Evolutionary conservation across 2,888 invertebrate genomes (phyloP).

Genomic region (Hartigia nigra): DNA sequence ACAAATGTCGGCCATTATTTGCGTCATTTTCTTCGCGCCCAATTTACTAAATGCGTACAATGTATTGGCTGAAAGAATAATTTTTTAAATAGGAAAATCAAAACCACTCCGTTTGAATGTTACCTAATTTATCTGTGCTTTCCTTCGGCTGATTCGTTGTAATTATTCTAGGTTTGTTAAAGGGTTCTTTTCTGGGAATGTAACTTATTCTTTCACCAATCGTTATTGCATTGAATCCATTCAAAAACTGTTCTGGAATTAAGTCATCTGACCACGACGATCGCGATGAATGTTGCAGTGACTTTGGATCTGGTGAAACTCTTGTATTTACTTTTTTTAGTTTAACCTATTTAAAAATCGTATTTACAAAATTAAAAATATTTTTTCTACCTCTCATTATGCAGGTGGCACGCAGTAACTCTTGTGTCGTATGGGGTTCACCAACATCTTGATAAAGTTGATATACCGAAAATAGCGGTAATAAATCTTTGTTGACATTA

Average conservation of each 20-base stretch:
- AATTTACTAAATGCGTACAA: constrained; percentile 52
- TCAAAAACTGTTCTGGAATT: constrained; percentile 22
- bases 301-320: constrained; percentile 6
- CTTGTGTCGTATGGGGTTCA: constrained; percentile 67
- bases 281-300: constrained; percentile 6
- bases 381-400: constrained; percentile 13
- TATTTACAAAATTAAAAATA: not conserved
- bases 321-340: not conserved
- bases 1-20: constrained; percentile 64
- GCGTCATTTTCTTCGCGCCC: constrained; percentile 51
- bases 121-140: constrained; percentile 6
- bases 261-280: constrained; percentile 1
- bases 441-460: constrained; percentile 66
- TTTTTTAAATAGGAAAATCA: not conserved
- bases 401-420: constrained; percentile 62
- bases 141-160: not conserved
- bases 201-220: constrained; percentile 48
- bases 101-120: not conserved
- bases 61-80: constrained; percentile 33
- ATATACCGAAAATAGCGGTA: constrained; percentile 67
- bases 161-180: not conserved
- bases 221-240: constrained; percentile 46
- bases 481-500: constrained; percentile 45
- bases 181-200: constrained; percentile 27
- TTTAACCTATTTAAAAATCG: not conserved